phyloP scores from a whole-genome alignment of 2,888 invertebrate species.

The Drosophila tanythrix region DNA sequence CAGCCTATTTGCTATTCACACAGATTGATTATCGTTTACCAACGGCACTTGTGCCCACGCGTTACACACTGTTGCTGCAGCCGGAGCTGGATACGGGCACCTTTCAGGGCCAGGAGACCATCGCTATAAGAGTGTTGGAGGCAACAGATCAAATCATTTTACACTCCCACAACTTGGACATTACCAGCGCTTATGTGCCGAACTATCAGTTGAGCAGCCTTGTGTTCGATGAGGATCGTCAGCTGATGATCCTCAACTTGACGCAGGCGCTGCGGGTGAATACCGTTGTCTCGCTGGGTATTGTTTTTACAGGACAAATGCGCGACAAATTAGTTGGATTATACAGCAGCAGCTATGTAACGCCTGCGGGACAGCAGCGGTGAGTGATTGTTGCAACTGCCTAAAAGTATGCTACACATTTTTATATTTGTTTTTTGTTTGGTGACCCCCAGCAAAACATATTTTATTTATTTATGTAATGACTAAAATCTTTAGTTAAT shows the following conservation, averaged over 20 bases:
- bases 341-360: conserved; percentile 88
- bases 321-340: conserved; percentile 90
- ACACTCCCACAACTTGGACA: conserved; percentile 87
- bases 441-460: not conserved
- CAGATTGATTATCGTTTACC: conserved; percentile 86
- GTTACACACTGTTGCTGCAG: conserved; percentile 88
- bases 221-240: conserved; percentile 58
- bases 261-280: conserved; percentile 68
- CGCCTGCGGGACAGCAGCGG: conserved; percentile 84
- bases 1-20: not conserved
- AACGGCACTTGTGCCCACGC: conserved; percentile 86
- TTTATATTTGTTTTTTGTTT: too few relatives aligned
- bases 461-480: not conserved
- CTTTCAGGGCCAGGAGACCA: conserved; percentile 87
- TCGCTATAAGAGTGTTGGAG: conserved; percentile 84
- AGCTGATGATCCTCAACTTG: conserved; percentile 76
- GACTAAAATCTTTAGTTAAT: too few relatives aligned
- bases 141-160: conserved; percentile 86
- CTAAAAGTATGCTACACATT: conserved; percentile 50
- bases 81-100: conserved; percentile 87
- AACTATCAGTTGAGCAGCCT: conserved; percentile 36
- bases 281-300: conserved; percentile 85
- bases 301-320: conserved; percentile 88
- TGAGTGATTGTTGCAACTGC: conserved; percentile 64
- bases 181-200: conserved; percentile 66